A percentile compares a stretch with the other conserved stretches of the same genome.
These are phyloP conservation scores for Dasysyrphus albostriatus DNA, from an alignment of 2,888 invertebrate genomes.

Conservation along the genomic window DNA sequence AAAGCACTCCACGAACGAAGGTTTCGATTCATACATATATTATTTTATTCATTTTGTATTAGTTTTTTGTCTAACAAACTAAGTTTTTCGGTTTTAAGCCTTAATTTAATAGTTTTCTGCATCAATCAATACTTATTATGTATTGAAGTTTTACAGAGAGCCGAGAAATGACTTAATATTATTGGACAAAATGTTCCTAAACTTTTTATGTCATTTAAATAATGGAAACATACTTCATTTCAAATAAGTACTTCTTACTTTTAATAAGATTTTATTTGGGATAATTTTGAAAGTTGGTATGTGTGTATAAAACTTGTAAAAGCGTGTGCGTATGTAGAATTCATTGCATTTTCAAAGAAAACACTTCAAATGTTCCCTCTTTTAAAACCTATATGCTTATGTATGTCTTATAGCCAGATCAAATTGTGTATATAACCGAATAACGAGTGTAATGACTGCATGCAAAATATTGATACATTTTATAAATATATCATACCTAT, in stretches of 20 bases:
- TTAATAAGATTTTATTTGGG: not conserved
- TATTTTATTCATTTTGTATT: not conserved
- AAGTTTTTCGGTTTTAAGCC: not conserved
- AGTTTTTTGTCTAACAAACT: not conserved
- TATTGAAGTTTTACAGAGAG: not conserved
- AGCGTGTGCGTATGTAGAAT: conserved; percentile 16
- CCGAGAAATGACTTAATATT: not conserved
- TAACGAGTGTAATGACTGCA: conserved; percentile 36
- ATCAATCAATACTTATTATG: not conserved
- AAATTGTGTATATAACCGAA: conserved; percentile 43
- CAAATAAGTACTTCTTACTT: not conserved
- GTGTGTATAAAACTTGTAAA: conserved; percentile 25
- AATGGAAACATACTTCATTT: not conserved
- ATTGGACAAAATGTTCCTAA: not conserved
- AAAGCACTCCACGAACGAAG: not conserved
- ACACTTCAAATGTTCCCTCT: conserved; percentile 34
- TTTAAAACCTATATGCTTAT: conserved; percentile 32
- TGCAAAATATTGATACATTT: conserved; percentile 45
- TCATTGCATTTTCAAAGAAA: conserved; percentile 41
- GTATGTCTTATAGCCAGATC: conserved; percentile 32
- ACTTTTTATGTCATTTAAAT: not conserved
- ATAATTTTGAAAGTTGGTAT: conserved; percentile 4
- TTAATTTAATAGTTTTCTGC: not conserved
- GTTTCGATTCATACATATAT: not conserved
- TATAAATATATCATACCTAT: conserved; percentile 47